phyloP scores from a whole-genome alignment of 2,113 vertebrate genomes.

The Martes martes region DNA sequence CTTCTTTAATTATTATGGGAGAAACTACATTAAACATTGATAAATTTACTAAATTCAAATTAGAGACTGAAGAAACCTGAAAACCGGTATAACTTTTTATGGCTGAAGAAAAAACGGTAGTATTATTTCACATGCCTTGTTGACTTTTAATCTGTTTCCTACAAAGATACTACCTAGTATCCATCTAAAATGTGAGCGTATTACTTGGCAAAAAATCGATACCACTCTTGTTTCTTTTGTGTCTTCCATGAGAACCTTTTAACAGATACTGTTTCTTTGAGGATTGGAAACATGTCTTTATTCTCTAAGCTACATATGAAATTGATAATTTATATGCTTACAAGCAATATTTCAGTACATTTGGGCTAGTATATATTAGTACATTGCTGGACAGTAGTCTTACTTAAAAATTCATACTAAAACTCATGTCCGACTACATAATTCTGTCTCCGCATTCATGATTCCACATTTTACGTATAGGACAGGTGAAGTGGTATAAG shows the following conservation, averaged over 20 bases:
- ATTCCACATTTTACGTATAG: neutral
- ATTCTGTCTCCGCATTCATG: neutral
- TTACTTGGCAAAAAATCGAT: neutral
- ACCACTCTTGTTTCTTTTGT: neutral
- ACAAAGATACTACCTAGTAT: neutral
- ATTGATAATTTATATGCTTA: neutral
- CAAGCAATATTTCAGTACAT: neutral
- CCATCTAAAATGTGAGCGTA: neutral
- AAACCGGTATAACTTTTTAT: neutral
- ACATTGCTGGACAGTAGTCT: neutral
- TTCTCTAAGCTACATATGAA: neutral
- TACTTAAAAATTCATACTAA: neutral
- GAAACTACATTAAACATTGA: neutral
- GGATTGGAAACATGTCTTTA: neutral
- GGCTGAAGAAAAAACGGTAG: neutral
- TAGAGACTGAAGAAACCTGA: neutral
- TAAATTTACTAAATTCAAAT: neutral
- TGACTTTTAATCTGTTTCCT: neutral
- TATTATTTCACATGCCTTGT: neutral
- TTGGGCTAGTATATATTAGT: neutral
- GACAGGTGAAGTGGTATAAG: neutral
- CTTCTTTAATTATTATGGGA: neutral
- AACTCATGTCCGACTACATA: neutral
- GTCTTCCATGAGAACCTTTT: neutral
- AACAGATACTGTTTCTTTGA: neutral